Percentiles rank a stretch among this genome's conserved stretches.
Evolutionary conservation across 2,797 vertebrate species (phyloP).

Genomic region (Anguilla anguilla): DNA sequence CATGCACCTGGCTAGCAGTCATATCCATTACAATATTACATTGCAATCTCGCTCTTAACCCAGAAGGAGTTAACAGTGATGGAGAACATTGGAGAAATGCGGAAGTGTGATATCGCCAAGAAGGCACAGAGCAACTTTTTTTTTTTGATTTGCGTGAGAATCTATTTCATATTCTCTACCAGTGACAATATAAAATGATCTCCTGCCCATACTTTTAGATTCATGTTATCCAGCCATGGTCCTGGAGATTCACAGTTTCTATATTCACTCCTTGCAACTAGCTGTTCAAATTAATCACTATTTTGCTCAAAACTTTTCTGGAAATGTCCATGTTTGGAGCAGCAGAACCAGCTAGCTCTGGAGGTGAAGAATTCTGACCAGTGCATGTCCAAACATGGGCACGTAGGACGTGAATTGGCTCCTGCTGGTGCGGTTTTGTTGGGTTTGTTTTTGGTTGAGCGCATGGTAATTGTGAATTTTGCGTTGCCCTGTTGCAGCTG

Average conservation of each 20-base stretch:
- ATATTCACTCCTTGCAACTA: background rate
- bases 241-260: background rate
- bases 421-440: background rate
- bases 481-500: slow-evolving; percentile 70
- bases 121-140: too few species aligned
- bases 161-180: too few species aligned
- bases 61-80: too few species aligned
- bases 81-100: too few species aligned
- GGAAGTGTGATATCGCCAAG: too few species aligned
- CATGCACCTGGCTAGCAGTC: too few species aligned
- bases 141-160: too few species aligned
- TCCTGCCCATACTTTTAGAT: background rate
- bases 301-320: background rate
- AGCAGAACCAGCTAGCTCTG: background rate
- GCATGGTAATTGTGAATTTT: background rate
- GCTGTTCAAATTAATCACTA: background rate
- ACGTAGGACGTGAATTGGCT: background rate
- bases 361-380: background rate
- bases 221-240: background rate
- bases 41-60: too few species aligned
- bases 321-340: background rate
- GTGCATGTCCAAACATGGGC: background rate
- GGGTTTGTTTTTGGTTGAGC: background rate
- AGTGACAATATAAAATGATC: too few species aligned
- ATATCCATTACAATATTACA: too few species aligned